Evolutionary conservation across 2,113 vertebrate genomes (phyloP), one percentile per base, ranked within the genome.

Genomic region (Phrynocephalus versicolor): DNA sequence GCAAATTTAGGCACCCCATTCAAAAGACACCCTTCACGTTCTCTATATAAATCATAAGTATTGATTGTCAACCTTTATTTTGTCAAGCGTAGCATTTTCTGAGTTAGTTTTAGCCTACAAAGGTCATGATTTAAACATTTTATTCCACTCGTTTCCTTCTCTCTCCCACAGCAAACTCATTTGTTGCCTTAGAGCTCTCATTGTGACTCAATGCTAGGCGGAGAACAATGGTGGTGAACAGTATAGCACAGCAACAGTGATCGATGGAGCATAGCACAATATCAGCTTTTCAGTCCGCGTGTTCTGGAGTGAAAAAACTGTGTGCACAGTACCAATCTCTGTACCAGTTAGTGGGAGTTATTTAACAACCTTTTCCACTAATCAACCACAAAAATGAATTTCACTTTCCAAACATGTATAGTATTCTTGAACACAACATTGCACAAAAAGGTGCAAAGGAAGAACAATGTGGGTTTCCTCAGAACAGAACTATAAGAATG

Each of bases 191-290:
- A 80, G 79, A 89, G 93, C 45, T 87, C 92, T 94, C 85, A 89
- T 89, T 94, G 94, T 94, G 92, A 94, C 91, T 90, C 93, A 93
- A 85, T 85, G 92, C 95, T 91, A 91, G 94, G 88, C 1, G 89
- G 88, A 95, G 96, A 97, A 98, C 97, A 99, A 98, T 98, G 96
- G 97, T 97, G 97, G 96, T 96, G 97, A 96, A 97, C 92, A 96
- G 93, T 96, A 96, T 95, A 95, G 95, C 96, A 95, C 94, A 89
- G 91, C 37, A 83, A 89, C 95, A 96, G 96, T 96, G 97, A 98
- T 92, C 91, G 91, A 94, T 95, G 89, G 93, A 91, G 93, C 92
- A 95, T 90, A 41, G 93, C 94, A 99, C 98, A 99, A 98, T 97
- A 96, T 96, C 92, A 91, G 96, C 97, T 97, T 98, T 98, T 97